A percentile compares a stretch with the other conserved stretches of the same genome.
These are phyloP conservation scores for Monochamus alternatus DNA, from an alignment of 2,888 invertebrate genomes.

Conservation along the genomic window DNA sequence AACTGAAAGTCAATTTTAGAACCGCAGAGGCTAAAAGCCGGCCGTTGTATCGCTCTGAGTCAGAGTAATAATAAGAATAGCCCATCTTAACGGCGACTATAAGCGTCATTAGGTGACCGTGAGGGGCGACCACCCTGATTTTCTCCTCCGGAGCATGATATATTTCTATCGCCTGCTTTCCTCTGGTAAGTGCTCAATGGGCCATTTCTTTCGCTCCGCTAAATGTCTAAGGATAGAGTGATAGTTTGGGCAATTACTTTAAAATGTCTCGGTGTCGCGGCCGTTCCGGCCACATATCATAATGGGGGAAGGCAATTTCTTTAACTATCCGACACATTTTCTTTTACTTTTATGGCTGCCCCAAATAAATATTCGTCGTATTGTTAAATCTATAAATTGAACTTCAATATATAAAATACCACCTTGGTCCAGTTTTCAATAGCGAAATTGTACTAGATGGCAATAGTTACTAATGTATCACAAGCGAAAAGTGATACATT, in stretches of 20 bases:
- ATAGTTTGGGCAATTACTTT: slow-evolving; percentile 55
- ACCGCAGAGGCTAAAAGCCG: slow-evolving; percentile 41
- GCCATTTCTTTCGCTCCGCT: slow-evolving; percentile 68
- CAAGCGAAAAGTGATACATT: no score
- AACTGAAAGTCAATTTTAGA: slow-evolving; percentile 17
- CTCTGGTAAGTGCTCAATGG: slow-evolving; percentile 68
- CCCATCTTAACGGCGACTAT: slow-evolving; percentile 64
- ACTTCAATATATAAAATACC: no score
- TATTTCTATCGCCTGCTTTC: slow-evolving; percentile 63
- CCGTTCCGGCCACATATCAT: slow-evolving; percentile 25
- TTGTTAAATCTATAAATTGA: no score
- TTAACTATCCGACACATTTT: slow-evolving; percentile 19
- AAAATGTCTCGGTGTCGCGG: slow-evolving; percentile 47
- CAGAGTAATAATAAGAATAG: slow-evolving; percentile 58
- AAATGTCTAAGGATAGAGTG: slow-evolving; percentile 62
- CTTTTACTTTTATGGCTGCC: not conserved
- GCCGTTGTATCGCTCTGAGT: slow-evolving; percentile 41
- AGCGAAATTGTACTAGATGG: no score
- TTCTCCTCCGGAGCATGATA: slow-evolving; percentile 60
- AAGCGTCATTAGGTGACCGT: slow-evolving; percentile 68
- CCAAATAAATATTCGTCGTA: not conserved
- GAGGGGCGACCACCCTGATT: slow-evolving; percentile 62
- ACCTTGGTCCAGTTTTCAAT: no score
- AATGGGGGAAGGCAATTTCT: slow-evolving; percentile 20
- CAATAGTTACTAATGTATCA: no score